phyloP scores from a whole-genome alignment of 2,888 invertebrate genomes.

The Bembecia ichneumoniformis region DNA sequence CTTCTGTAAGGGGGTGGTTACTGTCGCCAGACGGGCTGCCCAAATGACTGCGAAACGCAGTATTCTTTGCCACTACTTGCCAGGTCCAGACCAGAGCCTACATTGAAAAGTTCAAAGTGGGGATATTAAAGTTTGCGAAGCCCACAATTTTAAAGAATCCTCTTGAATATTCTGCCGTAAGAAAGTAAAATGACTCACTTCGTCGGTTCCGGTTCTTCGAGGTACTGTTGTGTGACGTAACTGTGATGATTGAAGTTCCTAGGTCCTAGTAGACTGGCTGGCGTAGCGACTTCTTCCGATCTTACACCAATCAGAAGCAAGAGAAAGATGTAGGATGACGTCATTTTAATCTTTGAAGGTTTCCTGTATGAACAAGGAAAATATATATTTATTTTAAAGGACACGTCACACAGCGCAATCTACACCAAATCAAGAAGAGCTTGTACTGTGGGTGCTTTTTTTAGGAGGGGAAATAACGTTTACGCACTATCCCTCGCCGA shows the following conservation, averaged over 20 bases:
- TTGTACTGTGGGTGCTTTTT: too few species aligned
- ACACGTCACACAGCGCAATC: background rate
- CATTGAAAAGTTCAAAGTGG: too few species aligned
- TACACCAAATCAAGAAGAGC: too few species aligned
- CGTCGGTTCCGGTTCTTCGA: slow-evolving; percentile 32
- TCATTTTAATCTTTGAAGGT: background rate
- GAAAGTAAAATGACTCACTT: slow-evolving; percentile 31
- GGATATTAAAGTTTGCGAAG: too few species aligned
- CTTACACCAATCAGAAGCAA: slow-evolving; percentile 14
- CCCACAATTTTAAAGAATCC: background rate
- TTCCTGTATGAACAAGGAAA: background rate
- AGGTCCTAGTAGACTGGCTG: slow-evolving; percentile 30
- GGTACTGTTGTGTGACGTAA: slow-evolving; percentile 26
- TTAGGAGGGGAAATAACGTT: too few species aligned
- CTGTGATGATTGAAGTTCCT: slow-evolving; percentile 40
- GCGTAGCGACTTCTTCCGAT: slow-evolving; percentile 27
- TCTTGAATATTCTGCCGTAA: too few species aligned
- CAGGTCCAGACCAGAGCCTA: too few species aligned
- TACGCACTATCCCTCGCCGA: too few species aligned
- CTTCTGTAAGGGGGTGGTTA: too few species aligned
- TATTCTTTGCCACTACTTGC: too few species aligned
- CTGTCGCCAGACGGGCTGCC: too few species aligned
- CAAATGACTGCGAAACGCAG: too few species aligned
- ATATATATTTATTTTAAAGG: background rate
- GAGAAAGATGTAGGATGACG: slow-evolving; percentile 13